Evolutionary conservation across 2,888 invertebrate genomes (phyloP), one percentile per base, ranked within the genome.

Genomic region (Mechanitis mazaeus): DNA sequence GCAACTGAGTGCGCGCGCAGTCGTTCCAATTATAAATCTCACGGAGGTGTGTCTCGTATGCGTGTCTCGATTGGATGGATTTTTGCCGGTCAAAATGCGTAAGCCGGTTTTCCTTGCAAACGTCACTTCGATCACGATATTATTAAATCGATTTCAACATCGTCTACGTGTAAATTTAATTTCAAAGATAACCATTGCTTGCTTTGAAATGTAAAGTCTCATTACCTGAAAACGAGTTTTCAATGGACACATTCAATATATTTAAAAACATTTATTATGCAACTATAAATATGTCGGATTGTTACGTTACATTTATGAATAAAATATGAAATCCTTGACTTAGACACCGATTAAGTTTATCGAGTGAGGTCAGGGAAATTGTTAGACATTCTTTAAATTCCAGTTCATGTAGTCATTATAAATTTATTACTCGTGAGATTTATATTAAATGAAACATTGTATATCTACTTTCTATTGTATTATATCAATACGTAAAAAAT

Each of bases 1-100:
- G 75, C 74, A 75, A 73, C 75, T 71, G 77, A 72, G 71, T 81
- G 87, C 86, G 88, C 86, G 81, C 89, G 87, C 87, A 87, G 69
- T 71, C 80, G 83, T 78, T 84, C 87, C 83, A 83, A 83, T 87
- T 86, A 83, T 84, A 87, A 87, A 83, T 75, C 77, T 75, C 77
- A 74, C 75, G 87, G 83, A 87, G 89, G 89, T 89, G 87, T 89
- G 89, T 88, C 89, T 77, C 73, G 67, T 65, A 56, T 67, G 68
- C 67, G 72, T 63, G 64, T 65, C 63, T 76, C 74, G 68, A 87
- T 87, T 87, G 88, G 87, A 62, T 68, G 74, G 58, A 55, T 58
- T 58, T 64, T 64, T 56, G 67, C 67, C 69, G 71, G 74, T 73
- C 74, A 74, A 74, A 74, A 72, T 68, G 71, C 65, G 66, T 35